Evolutionary conservation across 2,888 invertebrate genomes (phyloP).

Genomic region (Brachylomia viminalis): DNA sequence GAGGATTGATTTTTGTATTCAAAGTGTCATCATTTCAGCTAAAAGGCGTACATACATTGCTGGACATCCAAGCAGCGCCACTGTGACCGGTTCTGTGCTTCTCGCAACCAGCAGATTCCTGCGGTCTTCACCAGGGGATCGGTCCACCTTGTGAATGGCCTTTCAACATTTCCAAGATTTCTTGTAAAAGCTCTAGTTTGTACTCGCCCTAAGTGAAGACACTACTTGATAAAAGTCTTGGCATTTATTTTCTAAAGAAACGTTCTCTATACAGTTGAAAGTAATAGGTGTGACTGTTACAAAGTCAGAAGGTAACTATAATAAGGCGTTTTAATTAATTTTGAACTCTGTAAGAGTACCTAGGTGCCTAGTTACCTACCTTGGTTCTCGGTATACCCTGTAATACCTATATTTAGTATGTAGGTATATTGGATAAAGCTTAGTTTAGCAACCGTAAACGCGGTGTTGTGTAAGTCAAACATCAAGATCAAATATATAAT

Average conservation of each 20-base stretch:
- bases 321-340: conserved; percentile 32
- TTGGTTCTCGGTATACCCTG: not conserved
- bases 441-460: conserved; percentile 7
- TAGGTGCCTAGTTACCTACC: not conserved
- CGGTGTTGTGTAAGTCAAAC: conserved; percentile 24
- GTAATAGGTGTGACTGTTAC: conserved; percentile 10
- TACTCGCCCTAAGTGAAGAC: not conserved
- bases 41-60: too few relatives aligned
- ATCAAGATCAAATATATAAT: conserved; percentile 16
- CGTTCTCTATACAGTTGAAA: conserved; percentile 6
- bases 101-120: too few relatives aligned
- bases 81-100: too few relatives aligned
- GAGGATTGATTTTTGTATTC: not conserved
- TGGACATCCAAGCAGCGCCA: too few relatives aligned
- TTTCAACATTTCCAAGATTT: too few relatives aligned
- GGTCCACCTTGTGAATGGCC: too few relatives aligned
- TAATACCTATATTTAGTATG: not conserved
- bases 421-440: not conserved
- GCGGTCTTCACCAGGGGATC: too few relatives aligned
- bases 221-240: not conserved
- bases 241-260: conserved; percentile 4
- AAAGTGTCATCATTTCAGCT: not conserved
- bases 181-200: not conserved
- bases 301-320: not conserved
- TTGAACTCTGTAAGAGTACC: conserved; percentile 13